Evolutionary conservation across 2,797 vertebrate species (phyloP).

Genomic region (Distichodus sexfasciatus): DNA sequence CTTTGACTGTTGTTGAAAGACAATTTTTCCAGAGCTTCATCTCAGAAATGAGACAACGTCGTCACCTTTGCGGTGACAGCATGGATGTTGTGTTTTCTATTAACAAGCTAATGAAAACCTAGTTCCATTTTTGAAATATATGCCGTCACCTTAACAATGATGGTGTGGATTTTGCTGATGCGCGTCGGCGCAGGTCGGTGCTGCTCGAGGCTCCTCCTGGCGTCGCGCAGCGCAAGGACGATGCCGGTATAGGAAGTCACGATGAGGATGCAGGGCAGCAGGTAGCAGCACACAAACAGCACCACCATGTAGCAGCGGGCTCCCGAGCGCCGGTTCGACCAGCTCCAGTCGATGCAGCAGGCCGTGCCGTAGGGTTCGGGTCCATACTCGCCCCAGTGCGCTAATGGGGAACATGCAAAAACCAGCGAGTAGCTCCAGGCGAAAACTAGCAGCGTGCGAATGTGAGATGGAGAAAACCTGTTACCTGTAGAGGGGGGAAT

Average conservation of each 20-base stretch:
- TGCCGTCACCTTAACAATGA: conserved; percentile 83
- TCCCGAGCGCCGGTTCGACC: conserved; percentile 56
- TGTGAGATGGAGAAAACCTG: conserved; percentile 69
- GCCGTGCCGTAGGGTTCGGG: conserved; percentile 80
- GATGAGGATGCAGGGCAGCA: conserved; percentile 74
- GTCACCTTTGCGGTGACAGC: too few species aligned
- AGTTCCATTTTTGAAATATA: too few species aligned
- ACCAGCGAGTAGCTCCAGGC: conserved; percentile 74
- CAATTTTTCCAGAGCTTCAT: too few species aligned
- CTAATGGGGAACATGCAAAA: conserved; percentile 74
- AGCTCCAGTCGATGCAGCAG: conserved; percentile 79
- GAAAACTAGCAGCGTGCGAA: conserved; percentile 65
- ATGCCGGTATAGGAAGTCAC: conserved; percentile 71
- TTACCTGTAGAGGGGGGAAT: conserved; percentile 64
- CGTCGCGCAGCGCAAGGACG: conserved; percentile 62
- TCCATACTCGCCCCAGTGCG: conserved; percentile 77
- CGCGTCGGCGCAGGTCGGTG: conserved; percentile 70
- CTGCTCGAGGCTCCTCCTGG: conserved; percentile 75
- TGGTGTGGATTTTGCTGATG: conserved; percentile 67
- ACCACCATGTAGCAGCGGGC: conserved; percentile 71
- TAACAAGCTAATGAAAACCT: too few species aligned
- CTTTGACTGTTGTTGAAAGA: too few species aligned
- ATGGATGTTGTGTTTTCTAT: too few species aligned
- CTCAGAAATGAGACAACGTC: too few species aligned
- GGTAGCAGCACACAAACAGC: conserved; percentile 78